phyloP scores from a whole-genome alignment of 2,888 invertebrate genomes.

The Escarpia spicata region DNA sequence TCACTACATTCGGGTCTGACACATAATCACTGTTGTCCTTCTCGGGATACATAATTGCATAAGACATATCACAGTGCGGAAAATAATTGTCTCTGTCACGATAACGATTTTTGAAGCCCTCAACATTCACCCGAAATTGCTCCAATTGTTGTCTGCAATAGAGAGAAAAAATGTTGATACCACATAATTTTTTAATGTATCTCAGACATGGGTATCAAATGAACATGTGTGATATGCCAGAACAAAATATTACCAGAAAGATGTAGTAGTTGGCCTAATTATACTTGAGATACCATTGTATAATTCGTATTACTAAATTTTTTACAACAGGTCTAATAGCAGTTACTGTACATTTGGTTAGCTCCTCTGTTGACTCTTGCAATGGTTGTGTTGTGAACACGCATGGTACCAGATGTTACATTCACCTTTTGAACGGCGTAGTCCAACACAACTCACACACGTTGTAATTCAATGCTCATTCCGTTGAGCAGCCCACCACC shows the following conservation, averaged over 20 bases:
- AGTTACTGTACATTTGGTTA: not conserved
- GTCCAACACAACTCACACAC: not conserved
- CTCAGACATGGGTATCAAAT: not conserved
- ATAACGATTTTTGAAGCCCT: conserved; percentile 16
- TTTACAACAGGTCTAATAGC: too few relatives aligned
- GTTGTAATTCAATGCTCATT: not conserved
- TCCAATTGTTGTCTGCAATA: conserved; percentile 1
- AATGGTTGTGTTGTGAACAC: not conserved
- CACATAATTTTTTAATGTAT: not conserved
- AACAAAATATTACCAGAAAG: not conserved
- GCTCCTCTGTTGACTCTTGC: not conserved
- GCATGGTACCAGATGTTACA: not conserved
- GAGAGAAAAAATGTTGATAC: not conserved
- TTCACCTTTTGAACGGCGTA: not conserved
- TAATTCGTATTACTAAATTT: not conserved
- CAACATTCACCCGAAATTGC: conserved; percentile 5
- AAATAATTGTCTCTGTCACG: conserved; percentile 8
- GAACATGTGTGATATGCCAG: not conserved
- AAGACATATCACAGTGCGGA: not conserved
- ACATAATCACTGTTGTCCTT: not conserved
- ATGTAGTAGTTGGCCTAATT: not conserved
- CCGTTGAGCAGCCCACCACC: not conserved
- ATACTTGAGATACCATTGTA: not conserved
- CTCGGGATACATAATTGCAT: not conserved
- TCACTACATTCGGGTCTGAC: not conserved